Base-by-base conservation (phyloP, 2,113 vertebrate species). In the Pandion haliaetus region DNA sequence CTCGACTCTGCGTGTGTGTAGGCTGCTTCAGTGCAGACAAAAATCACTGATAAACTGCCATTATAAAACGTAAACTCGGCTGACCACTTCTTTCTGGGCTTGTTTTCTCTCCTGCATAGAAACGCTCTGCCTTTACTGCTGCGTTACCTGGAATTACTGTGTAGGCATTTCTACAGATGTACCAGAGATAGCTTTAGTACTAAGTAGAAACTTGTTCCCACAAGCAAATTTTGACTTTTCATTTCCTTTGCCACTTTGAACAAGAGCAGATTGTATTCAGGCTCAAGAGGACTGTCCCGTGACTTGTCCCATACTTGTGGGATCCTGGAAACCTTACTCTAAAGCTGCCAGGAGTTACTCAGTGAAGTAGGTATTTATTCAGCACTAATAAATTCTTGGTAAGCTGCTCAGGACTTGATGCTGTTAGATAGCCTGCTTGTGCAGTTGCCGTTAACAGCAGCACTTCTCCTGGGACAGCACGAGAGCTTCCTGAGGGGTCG, bases 121-220 rank as follows among this genome's bases (percentile, higher is more conserved):
- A 89, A 32, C 0, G 0, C 25, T 65, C 36, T 85, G 93, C 65
- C 36, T 86, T 71, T 28, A 34, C 58, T 95, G 74, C 82, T 80
- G 65, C 3, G 3, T 83, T 97, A 95, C 85, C 79, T 96, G 96
- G 96, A 97, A 97, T 91, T 93, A 93, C 82, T 94, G 94, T 93
- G 94, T 95, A 84, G 96, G 94, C 96, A 95, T 91, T 93, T 95
- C 78, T 95, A 49, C 58, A 95, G 96, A 95, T 94, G 93, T 91
- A 96, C 93, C 66, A 94, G 74, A 97, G 96, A 96, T 95, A 95
- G 89, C 87, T 78, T 91, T 72, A 96, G 93, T 76, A 72, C 76
- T 90, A 29, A 91, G 92, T 72, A 94, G 67, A 95, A 88, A 59
- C 82, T 88, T 71, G 59, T 90, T 96, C 71, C 78, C 84, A 88